Evolutionary conservation across 1,140 invertebrate genomes (phyloP).

Genomic region (Drosophila grimshawi): DNA sequence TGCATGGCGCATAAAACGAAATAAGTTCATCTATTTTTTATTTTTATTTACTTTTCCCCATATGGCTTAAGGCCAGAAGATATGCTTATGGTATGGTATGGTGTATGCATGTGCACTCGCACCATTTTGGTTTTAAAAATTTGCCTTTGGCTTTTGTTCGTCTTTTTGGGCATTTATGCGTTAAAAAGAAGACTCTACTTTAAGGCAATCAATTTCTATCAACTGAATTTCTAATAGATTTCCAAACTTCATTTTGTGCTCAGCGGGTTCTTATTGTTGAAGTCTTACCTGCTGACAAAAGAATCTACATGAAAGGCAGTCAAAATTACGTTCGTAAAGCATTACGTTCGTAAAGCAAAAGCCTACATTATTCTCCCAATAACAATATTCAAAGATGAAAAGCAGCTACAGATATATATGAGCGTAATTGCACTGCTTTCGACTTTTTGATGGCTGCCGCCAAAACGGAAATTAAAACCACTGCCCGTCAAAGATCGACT

Average conservation of each 20-base stretch:
- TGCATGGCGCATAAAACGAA: conserved; percentile 33
- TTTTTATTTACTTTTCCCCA: conserved; percentile 63
- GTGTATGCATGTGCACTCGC: conserved; percentile 21
- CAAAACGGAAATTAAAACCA: conserved; percentile 75
- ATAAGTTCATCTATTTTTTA: conserved; percentile 73
- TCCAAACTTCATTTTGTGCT: conserved; percentile 47
- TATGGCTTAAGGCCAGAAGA: conserved; percentile 50
- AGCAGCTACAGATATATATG: neutral
- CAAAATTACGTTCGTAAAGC: conserved; percentile 54
- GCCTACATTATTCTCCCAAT: conserved; percentile 11
- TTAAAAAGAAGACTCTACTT: conserved; percentile 21
- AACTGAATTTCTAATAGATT: conserved; percentile 76
- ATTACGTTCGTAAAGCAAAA: conserved; percentile 46
- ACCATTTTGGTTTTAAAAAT: conserved; percentile 45
- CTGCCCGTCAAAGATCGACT: conserved; percentile 20
- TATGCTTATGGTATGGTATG: neutral
- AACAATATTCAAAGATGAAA: conserved; percentile 26
- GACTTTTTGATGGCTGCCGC: conserved; percentile 46
- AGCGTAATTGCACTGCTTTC: conserved; percentile 26
- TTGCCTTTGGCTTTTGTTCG: conserved; percentile 18
- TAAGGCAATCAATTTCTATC: conserved; percentile 42
- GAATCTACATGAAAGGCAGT: conserved; percentile 21
- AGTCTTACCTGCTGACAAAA: conserved; percentile 29
- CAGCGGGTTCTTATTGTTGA: conserved; percentile 39
- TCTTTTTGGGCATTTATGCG: conserved; percentile 27